Conservation (phyloP, 1,140 invertebrate genomes). For the Tetragnatha versicolor region DNA sequence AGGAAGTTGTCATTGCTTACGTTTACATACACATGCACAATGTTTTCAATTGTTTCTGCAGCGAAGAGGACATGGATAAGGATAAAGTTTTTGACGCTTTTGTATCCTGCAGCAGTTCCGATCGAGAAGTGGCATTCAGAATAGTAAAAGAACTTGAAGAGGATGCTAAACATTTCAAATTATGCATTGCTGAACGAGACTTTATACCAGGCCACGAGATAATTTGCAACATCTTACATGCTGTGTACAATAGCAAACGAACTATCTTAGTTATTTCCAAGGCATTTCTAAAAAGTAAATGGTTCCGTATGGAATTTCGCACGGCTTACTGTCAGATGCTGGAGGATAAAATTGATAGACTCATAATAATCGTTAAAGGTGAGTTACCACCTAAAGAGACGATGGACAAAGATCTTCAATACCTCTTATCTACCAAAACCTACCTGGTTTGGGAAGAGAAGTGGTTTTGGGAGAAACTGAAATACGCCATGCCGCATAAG, state of each 20-base stretch:
- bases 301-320: conserved; percentile 85
- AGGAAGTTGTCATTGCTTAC: conserved; percentile 68
- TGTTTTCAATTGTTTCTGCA: conserved; percentile 72
- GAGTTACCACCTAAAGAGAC: conserved; percentile 72
- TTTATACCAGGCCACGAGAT: conserved; percentile 78
- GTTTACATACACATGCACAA: conserved; percentile 75
- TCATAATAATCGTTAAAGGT: conserved; percentile 81
- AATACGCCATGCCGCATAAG: conserved; percentile 74
- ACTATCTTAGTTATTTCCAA: conserved; percentile 84
- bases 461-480: conserved; percentile 85
- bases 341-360: conserved; percentile 73
- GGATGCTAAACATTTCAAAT: conserved; percentile 62
- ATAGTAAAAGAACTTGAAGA: conserved; percentile 72
- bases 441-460: conserved; percentile 86
- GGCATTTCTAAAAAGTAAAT: conserved; percentile 81
- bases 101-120: conserved; percentile 81
- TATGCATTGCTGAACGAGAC: conserved; percentile 82
- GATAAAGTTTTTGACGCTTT: conserved; percentile 86
- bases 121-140: conserved; percentile 74
- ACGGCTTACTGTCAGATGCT: conserved; percentile 80
- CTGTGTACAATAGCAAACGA: conserved; percentile 78
- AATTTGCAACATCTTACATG: conserved; percentile 78
- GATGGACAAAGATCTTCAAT: conserved; percentile 77
- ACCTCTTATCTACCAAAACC: conserved; percentile 83
- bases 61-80: conserved; percentile 74